Conservation (phyloP, 2,113 vertebrate genomes). For the Podiceps cristatus region DNA sequence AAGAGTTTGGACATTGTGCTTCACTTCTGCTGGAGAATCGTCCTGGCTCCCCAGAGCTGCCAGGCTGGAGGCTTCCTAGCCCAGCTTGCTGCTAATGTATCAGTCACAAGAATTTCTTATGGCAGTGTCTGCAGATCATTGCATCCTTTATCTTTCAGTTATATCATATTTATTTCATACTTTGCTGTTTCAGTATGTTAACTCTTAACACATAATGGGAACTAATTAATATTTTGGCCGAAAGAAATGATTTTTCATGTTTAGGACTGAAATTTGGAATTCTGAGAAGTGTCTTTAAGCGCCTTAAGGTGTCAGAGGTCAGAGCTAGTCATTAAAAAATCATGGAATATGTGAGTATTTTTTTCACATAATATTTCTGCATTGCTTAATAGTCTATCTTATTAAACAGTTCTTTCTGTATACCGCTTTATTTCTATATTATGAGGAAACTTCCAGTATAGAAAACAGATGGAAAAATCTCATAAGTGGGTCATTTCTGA, state of each 20-base stretch:
- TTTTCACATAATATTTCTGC: neutral
- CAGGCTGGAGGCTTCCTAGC: neutral
- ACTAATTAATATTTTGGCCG: neutral
- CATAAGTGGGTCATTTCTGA: neutral
- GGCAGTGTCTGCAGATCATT: slow-evolving; percentile 60
- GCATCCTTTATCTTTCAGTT: slow-evolving; percentile 50
- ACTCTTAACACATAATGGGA: neutral
- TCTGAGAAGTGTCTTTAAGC: neutral
- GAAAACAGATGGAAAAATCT: neutral
- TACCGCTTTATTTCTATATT: neutral
- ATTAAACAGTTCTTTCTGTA: neutral
- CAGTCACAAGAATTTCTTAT: slow-evolving; percentile 75
- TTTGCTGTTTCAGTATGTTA: neutral
- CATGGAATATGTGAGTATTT: neutral
- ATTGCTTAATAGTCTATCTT: neutral
- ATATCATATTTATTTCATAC: neutral
- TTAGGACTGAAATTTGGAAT: neutral
- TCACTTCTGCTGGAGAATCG: slow-evolving; percentile 71
- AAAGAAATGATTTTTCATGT: neutral
- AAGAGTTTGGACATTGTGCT: slow-evolving; percentile 75
- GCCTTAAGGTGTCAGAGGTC: neutral
- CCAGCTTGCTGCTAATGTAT: slow-evolving; percentile 66
- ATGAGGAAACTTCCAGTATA: neutral
- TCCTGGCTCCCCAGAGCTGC: slow-evolving; percentile 71
- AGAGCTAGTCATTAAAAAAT: neutral